Conservation (phyloP, 2,113 vertebrate genomes). For the Eulemur rufifrons region DNA sequence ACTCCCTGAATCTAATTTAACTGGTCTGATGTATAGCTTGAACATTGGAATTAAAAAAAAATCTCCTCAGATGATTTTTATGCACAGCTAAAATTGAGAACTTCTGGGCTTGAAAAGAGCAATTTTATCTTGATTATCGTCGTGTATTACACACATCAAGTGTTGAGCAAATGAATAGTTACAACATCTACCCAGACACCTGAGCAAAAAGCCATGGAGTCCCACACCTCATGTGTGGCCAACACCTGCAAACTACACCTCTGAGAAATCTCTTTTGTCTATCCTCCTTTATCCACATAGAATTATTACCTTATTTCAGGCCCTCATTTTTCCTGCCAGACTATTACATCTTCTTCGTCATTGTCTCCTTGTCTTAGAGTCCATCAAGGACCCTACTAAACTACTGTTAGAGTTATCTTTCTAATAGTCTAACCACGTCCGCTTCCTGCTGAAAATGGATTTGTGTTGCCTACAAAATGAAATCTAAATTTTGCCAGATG, state of each 20-base stretch:
- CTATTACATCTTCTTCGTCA: background rate
- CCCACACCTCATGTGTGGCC: background rate
- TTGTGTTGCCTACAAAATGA: background rate
- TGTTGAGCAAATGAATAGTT: background rate
- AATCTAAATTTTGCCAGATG: background rate
- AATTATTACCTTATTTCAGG: background rate
- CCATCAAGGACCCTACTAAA: background rate
- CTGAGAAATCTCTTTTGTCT: background rate
- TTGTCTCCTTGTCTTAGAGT: background rate
- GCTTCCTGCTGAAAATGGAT: background rate
- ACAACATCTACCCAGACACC: background rate
- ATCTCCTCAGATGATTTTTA: background rate
- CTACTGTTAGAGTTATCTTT: background rate
- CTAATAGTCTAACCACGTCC: background rate
- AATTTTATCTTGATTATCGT: constrained; percentile 35
- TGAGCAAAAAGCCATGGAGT: background rate
- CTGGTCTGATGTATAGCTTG: background rate
- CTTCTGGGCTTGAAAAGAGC: background rate
- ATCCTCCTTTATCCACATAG: background rate
- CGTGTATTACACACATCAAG: background rate
- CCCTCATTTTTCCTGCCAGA: background rate
- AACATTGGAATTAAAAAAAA: background rate
- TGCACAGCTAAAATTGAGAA: background rate
- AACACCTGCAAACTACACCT: background rate
- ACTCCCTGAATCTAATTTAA: background rate